Conservation (phyloP, 2,113 vertebrate genomes). For the Circaetus cinerascens region DNA sequence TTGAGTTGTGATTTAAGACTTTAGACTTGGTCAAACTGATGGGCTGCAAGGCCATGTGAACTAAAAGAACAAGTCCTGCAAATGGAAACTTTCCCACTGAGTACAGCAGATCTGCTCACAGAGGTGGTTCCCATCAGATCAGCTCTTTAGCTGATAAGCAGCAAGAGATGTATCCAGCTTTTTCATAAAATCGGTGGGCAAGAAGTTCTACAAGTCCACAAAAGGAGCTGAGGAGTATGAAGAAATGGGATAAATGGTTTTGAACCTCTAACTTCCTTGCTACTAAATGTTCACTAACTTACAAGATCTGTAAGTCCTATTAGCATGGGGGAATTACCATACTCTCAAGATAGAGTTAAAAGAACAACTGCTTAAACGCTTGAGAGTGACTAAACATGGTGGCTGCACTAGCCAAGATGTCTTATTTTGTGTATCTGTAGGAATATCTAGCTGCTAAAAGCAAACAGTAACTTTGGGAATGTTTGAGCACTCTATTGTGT, state of each 20-base stretch:
- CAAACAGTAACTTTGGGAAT: not conserved
- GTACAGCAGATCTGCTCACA: not conserved
- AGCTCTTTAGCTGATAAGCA: not conserved
- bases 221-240: not conserved
- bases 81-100: not conserved
- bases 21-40: not conserved
- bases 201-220: not conserved
- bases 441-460: not conserved
- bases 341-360: not conserved
- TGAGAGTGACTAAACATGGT: not conserved
- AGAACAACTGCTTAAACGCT: not conserved
- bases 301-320: not conserved
- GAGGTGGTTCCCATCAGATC: not conserved
- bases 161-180: not conserved
- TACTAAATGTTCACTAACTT: not conserved
- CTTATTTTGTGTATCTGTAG: not conserved
- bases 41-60: not conserved
- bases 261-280: not conserved
- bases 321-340: not conserved
- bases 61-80: not conserved
- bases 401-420: not conserved
- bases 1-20: not conserved
- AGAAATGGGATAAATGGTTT: not conserved
- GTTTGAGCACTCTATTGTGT: not conserved
- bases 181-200: not conserved